A percentile compares a stretch with the other conserved stretches of the same genome.
phyloP scores from a whole-genome alignment of 2,113 vertebrate genomes.

The Papio anubis region DNA sequence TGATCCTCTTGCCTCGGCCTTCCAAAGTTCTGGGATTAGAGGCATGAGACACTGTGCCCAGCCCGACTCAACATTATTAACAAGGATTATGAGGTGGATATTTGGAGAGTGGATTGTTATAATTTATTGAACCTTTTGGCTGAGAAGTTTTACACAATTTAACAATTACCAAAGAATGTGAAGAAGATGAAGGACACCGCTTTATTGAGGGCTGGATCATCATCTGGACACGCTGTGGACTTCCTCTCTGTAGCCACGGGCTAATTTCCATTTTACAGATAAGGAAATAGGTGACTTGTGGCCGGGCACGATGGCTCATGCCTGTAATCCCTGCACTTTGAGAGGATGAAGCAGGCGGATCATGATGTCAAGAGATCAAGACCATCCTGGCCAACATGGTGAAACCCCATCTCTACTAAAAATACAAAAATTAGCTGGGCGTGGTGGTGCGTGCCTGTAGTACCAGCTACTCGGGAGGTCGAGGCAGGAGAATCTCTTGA shows the following conservation, averaged over 20 bases:
- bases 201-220: background rate
- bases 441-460: too few relatives aligned
- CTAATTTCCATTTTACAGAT: background rate
- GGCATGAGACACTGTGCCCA: background rate
- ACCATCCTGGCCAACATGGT: too few relatives aligned
- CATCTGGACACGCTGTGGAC: background rate
- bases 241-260: background rate
- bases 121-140: background rate
- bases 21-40: background rate
- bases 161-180: background rate
- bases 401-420: too few relatives aligned
- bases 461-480: too few relatives aligned
- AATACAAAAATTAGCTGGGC: too few relatives aligned
- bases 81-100: background rate
- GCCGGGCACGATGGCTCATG: too few relatives aligned
- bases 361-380: too few relatives aligned
- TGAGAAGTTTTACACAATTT: background rate
- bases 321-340: too few relatives aligned
- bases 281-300: background rate
- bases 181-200: background rate
- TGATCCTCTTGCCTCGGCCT: background rate
- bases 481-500: too few relatives aligned
- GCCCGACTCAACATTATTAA: background rate
- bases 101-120: background rate
- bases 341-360: too few relatives aligned